Conservation (phyloP, 1,140 invertebrate species). For the Littorina saxatilis region DNA sequence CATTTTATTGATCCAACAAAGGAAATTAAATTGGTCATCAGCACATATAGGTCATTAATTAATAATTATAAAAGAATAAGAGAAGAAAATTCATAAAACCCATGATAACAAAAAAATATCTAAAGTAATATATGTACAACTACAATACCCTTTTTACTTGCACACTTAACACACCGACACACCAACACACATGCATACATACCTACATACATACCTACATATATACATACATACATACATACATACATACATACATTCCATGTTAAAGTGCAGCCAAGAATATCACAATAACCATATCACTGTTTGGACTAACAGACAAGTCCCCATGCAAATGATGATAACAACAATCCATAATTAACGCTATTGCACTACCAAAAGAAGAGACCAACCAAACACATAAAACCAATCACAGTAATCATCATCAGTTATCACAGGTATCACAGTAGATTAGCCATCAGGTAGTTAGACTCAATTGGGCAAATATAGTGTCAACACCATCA, state of each 20-base stretch:
- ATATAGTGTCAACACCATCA: no score
- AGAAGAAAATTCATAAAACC: not conserved
- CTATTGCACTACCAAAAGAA: no score
- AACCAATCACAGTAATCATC: not conserved
- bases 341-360: no score
- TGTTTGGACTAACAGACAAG: not conserved
- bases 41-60: not conserved
- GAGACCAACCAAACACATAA: not conserved
- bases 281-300: not conserved
- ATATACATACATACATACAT: not conserved
- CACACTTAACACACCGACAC: not conserved
- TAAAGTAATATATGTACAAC: no score
- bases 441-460: no score
- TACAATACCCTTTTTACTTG: no score
- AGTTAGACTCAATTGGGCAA: no score
- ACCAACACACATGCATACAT: not conserved
- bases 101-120: no score
- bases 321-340: not conserved
- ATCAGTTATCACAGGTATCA: no score
- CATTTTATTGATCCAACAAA: not conserved
- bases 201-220: not conserved
- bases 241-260: constrained; percentile 1
- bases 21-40: not conserved
- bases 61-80: not conserved
- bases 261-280: not conserved